These are phyloP conservation scores for Poeciliopsis retropinna DNA, from an alignment of 2,113 vertebrate species.

Conservation along the genomic window DNA sequence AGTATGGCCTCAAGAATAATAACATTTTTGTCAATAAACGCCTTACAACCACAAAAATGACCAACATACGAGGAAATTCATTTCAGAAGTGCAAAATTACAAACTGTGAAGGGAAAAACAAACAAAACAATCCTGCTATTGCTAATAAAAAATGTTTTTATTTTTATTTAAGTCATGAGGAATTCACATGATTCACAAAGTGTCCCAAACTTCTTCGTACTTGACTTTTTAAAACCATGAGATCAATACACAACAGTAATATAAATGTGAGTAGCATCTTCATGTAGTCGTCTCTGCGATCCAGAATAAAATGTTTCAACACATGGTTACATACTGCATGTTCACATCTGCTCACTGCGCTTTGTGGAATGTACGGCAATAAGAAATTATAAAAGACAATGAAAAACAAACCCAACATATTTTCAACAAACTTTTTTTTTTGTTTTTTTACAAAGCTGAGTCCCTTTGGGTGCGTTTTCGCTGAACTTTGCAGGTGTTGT, in stretches of 20 bases:
- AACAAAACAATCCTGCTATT: constrained; percentile 13
- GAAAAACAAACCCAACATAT: constrained; percentile 49
- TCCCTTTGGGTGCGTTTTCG: constrained; percentile 51
- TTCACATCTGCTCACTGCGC: constrained; percentile 30
- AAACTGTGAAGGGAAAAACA: background rate
- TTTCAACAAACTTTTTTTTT: constrained; percentile 59
- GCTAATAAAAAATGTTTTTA: constrained; percentile 65
- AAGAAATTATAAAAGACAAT: constrained; percentile 60
- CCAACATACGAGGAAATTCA: background rate
- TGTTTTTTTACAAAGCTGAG: constrained; percentile 68
- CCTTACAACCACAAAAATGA: background rate
- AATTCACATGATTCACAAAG: constrained; percentile 51
- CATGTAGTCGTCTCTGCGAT: constrained; percentile 8
- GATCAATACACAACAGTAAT: constrained; percentile 50
- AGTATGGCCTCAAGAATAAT: too few relatives aligned
- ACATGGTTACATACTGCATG: constrained; percentile 25
- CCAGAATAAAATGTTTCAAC: constrained; percentile 31
- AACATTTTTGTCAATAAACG: background rate
- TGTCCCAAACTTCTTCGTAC: constrained; percentile 23
- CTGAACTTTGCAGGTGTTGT: constrained; percentile 63
- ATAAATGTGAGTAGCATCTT: constrained; percentile 35
- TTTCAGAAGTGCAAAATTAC: background rate
- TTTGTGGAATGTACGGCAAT: constrained; percentile 39
- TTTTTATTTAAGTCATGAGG: constrained; percentile 45
- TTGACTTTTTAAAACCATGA: constrained; percentile 46